Base-by-base conservation (phyloP, 2,113 vertebrate species). In the Hypocryptadius cinnamomeus region DNA sequence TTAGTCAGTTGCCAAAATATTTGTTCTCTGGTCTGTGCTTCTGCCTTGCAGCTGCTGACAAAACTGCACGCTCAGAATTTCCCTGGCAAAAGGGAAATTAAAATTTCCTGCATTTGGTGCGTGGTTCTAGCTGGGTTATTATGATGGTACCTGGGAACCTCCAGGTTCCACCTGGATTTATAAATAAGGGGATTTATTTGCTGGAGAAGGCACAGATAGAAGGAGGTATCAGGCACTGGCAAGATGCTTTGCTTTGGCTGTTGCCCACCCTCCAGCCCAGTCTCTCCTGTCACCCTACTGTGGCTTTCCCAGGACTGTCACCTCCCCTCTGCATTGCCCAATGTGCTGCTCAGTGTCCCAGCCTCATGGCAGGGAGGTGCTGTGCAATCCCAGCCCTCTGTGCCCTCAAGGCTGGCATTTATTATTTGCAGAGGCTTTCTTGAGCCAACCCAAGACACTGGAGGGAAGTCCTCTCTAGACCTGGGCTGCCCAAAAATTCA, bases 381-480 rank as follows among this genome's bases (percentile, higher is more conserved):
- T 76, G 57, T 9, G 42, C 30, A 12, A 47, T 88, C 42, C 87
- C 82, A 73, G 21, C 42, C 35, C 60, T 51, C 79, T 0, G 0
- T 86, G 79, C 79, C 82, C 92, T 37, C 87, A 23, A 68, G 71
- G 50, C 90, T 93, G 92, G 64, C 82, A 60, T 82, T 85, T 54
- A n/a, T 91, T 40, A 63, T n/a, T 47, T n/a, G 27, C 39, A 31
- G 30, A 83, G 79, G 30, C 33, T 85, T 83, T 83, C 92, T 40
- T 35, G 31, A 69, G 66, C 54, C 64, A 88, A 40, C 63, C 44
- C 21, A 5, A 85, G 61, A 10, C 65, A 18, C 28, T 85, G 83
- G 4, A 69, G 78, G 78, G 78, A 87, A 39, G 42, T 66, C 78
- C 27, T 79, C 73, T 85, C 65, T 17, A 45, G 42, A 71, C 27